phyloP scores from a whole-genome alignment of 2,797 vertebrate species.

The Pristis pectinata region DNA sequence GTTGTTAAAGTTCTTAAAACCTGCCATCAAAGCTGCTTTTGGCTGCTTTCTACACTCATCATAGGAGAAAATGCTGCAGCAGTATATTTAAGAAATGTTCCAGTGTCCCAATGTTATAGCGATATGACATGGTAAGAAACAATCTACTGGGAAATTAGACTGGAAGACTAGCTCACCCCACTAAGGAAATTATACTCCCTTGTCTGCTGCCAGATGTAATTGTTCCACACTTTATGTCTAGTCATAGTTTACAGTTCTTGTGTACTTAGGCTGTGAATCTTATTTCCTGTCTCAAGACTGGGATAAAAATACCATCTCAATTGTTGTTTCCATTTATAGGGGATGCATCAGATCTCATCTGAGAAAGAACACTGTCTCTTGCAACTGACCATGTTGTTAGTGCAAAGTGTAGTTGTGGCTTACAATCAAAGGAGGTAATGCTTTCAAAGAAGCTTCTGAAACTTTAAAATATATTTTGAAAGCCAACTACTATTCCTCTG shows the following conservation, averaged over 20 bases:
- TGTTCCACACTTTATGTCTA: neutral
- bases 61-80: slow-evolving; percentile 41
- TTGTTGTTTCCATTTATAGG: neutral
- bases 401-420: neutral
- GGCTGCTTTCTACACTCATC: slow-evolving; percentile 42
- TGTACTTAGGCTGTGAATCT: neutral
- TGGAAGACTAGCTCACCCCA: neutral
- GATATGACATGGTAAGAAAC: neutral
- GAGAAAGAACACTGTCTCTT: neutral
- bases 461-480: neutral
- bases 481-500: neutral
- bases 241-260: neutral
- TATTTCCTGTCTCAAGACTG: neutral
- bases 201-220: neutral
- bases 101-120: neutral
- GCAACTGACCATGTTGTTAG: neutral
- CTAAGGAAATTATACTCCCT: neutral
- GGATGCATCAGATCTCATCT: neutral
- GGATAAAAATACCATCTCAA: neutral
- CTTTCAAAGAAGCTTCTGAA: neutral
- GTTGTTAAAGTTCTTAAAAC: slow-evolving; percentile 30
- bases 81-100: neutral
- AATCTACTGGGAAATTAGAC: neutral
- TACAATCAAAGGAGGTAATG: neutral
- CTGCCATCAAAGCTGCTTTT: slow-evolving; percentile 35